phyloP scores from a whole-genome alignment of 2,113 vertebrate species.

The Salminus brasiliensis region DNA sequence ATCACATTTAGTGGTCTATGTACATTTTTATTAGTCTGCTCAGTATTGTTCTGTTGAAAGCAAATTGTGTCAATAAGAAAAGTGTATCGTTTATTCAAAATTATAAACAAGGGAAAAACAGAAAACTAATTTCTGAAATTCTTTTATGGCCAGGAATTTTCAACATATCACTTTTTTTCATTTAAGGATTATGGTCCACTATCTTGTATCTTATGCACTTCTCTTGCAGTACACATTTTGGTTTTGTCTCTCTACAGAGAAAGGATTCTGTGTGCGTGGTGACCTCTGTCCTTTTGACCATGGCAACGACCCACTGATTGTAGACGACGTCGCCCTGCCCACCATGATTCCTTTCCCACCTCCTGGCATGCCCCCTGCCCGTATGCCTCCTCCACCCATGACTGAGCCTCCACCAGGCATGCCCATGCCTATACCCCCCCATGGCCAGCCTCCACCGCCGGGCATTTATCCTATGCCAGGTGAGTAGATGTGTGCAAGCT shows the following conservation, averaged over 20 bases:
- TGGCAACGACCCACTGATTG: conserved; percentile 91
- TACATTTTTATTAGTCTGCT: too few species aligned
- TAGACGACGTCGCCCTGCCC: conserved; percentile 92
- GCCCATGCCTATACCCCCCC: conserved; percentile 72
- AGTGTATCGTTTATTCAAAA: too few species aligned
- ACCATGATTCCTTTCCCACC: conserved; percentile 96
- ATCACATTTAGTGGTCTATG: too few species aligned
- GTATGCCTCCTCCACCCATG: conserved; percentile 82
- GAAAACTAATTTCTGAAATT: too few species aligned
- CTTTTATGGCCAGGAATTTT: too few species aligned
- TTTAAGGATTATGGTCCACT: too few species aligned
- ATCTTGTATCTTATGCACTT: too few species aligned
- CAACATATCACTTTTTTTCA: too few species aligned
- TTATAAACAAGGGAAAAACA: too few species aligned
- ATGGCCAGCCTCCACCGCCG: conserved; percentile 84
- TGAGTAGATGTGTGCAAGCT: conserved; percentile 65
- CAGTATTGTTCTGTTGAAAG: too few species aligned
- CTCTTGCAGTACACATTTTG: neutral
- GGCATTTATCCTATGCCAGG: conserved; percentile 88
- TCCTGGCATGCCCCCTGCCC: conserved; percentile 81
- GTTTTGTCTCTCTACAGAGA: conserved; percentile 77
- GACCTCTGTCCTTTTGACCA: conserved; percentile 96
- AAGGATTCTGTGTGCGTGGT: conserved; percentile 96
- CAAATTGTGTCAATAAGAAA: too few species aligned
- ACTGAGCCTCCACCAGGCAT: conserved; percentile 75